Evolutionary conservation across 2,797 vertebrate genomes (phyloP).

Genomic region (Champsocephalus gunnari): DNA sequence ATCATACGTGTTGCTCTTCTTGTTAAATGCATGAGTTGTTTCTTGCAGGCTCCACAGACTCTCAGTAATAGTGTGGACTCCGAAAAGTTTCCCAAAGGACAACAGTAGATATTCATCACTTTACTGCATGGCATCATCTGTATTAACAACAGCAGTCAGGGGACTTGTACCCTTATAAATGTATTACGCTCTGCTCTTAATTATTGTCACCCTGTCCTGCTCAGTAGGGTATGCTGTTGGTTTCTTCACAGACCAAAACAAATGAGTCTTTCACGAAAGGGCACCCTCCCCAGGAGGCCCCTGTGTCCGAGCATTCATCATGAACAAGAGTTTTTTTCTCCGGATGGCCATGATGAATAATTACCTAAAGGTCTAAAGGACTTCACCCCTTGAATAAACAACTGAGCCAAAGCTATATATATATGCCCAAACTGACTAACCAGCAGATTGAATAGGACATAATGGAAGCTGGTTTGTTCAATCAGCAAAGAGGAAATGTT

Average conservation of each 20-base stretch:
- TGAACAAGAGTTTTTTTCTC: constrained; percentile 11
- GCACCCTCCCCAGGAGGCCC: constrained; percentile 33
- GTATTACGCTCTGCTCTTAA: constrained; percentile 28
- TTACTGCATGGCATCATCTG: constrained; percentile 42
- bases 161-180: constrained; percentile 25
- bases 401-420: constrained; percentile 15
- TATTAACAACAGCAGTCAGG: constrained; percentile 54
- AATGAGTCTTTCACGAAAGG: constrained; percentile 41
- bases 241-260: constrained; percentile 40
- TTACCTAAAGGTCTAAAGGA: constrained; percentile 8
- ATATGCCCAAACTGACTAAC: constrained; percentile 7
- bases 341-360: constrained; percentile 43
- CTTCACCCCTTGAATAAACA: constrained; percentile 51
- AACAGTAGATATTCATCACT: constrained; percentile 52
- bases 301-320: constrained; percentile 44
- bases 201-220: constrained; percentile 29
- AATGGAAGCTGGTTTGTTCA: background rate
- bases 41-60: constrained; percentile 62
- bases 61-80: constrained; percentile 30
- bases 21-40: constrained; percentile 64
- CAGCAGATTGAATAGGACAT: background rate
- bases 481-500: background rate
- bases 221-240: background rate
- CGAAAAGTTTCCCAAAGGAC: constrained; percentile 41
- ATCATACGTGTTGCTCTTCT: constrained; percentile 47